A percentile compares a stretch with the other conserved stretches of the same genome.
Conservation (phyloP, 2,113 vertebrate species). For the Riparia riparia region DNA sequence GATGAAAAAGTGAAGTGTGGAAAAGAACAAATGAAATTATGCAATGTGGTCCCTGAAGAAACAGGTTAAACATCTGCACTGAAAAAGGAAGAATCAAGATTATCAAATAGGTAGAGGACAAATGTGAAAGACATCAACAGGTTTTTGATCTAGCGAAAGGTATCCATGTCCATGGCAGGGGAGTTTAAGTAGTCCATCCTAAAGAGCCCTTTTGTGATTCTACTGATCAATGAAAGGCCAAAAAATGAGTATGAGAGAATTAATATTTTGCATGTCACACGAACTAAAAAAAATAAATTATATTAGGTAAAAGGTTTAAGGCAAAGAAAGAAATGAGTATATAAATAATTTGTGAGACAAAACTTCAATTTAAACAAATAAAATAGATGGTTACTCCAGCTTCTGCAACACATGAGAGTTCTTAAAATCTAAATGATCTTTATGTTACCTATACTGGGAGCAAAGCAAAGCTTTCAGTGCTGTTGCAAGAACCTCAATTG, state of each 20-base stretch:
- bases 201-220: background rate
- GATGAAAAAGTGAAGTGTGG: background rate
- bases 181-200: background rate
- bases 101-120: background rate
- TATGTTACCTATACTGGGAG: background rate
- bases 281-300: background rate
- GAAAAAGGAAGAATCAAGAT: background rate
- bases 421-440: background rate
- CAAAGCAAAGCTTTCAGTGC: background rate
- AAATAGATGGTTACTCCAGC: background rate
- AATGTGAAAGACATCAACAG: background rate
- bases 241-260: background rate
- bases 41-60: background rate
- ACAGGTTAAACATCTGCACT: background rate
- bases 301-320: background rate
- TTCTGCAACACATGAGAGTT: background rate
- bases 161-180: background rate
- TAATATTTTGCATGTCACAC: background rate
- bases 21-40: background rate
- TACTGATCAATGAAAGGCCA: background rate
- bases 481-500: background rate
- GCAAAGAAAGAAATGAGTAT: background rate
- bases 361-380: background rate
- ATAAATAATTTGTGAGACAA: background rate
- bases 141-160: background rate